Evolutionary conservation across 2,888 invertebrate species (phyloP), one percentile per base, ranked within the genome.

Genomic region (Drosophila paracracens): DNA sequence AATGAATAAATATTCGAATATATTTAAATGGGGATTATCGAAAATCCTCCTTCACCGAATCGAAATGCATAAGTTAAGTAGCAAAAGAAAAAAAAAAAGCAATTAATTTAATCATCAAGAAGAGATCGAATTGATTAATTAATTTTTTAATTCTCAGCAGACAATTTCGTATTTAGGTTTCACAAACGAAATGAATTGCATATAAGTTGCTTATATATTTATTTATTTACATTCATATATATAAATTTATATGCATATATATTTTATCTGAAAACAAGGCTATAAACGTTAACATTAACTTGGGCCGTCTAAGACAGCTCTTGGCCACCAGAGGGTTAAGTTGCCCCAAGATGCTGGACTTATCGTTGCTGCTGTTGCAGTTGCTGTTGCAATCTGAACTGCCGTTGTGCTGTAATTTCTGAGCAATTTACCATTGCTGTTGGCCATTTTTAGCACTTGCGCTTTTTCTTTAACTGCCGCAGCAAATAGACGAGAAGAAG

Each of bases 401-500:
- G 78, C 79, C 87, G 61, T 79, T 80, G 76, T 80, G 69, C 88
- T 78, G 82, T 85, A 85, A 85, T 85, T 85, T 82, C 80, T 57
- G 46, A 51, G 71, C 71, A 76, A 67, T 79, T 71, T 40, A 63
- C 73, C 62, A 36, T 51, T 62, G 61, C 75, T 72, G 61, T 65
- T 84, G 70, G 70, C 72, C 74, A 65, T 72, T 77, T 79, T 74
- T 72, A 82, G 82, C 81, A 74, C 83, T 81, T 85, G 79, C 81
- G 88, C 72, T 85, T 85, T 46, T 83, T 79, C 82, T 65, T 79
- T 59, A 74, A 70, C 72, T 65, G 57, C 67, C 53, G 60, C 63
- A 13, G 72, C 59, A 61, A 72, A 70, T 58, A 68, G 77, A 80
- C 78, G 71, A 72, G 71, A 76, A 81, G 83, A 78, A 85, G 85